phyloP scores from a whole-genome alignment of 2,797 vertebrate genomes.

The Thripadectes ignobilis region DNA sequence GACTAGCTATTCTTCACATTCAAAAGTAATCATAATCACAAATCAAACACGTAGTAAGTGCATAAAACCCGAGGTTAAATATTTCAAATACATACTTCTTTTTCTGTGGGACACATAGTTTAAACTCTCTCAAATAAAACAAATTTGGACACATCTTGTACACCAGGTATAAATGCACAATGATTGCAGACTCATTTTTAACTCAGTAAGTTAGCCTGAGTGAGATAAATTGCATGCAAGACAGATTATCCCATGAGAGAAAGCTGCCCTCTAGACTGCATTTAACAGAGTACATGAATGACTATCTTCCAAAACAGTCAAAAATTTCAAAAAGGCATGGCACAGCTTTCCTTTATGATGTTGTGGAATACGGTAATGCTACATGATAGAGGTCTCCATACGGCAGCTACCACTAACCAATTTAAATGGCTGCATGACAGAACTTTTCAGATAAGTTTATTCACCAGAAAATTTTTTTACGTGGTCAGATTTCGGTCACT shows the following conservation, averaged over 20 bases:
- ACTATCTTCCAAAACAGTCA: background rate
- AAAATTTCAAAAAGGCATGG: background rate
- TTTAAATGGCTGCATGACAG: background rate
- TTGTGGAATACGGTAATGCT: background rate
- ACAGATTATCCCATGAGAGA: background rate
- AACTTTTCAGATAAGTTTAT: background rate
- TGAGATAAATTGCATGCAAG: background rate
- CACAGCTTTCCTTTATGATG: background rate
- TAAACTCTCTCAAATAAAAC: background rate
- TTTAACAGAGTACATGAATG: background rate
- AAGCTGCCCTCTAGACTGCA: background rate
- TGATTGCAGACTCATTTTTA: constrained; percentile 9
- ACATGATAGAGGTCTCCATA: background rate
- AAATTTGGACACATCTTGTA: background rate
- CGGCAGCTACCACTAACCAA: background rate
- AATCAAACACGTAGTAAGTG: background rate
- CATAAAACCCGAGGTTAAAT: constrained; percentile 3
- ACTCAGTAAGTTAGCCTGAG: background rate
- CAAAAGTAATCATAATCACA: background rate
- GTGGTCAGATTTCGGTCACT: background rate
- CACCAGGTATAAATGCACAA: background rate
- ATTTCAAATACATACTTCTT: background rate
- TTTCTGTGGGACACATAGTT: background rate
- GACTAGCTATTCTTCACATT: background rate
- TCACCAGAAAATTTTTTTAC: background rate